Evolutionary conservation across 1,140 invertebrate genomes (phyloP).

Genomic region (Sweltsa coloradensis): DNA sequence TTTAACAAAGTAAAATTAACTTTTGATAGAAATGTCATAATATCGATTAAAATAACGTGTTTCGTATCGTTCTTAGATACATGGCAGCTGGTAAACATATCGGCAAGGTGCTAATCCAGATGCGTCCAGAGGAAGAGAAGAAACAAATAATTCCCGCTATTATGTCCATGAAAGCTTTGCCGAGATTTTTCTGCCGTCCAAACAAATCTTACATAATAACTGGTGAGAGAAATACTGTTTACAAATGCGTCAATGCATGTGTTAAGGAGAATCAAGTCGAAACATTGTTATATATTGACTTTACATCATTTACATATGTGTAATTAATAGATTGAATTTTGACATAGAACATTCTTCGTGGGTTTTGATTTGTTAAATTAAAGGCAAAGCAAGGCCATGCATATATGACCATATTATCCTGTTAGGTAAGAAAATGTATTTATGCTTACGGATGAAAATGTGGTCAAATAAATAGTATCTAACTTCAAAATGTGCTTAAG

Average conservation of each 20-base stretch:
- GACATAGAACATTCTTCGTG: not conserved
- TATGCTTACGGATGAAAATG: too few species aligned
- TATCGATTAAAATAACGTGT: not conserved
- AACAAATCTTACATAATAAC: slow-evolving; percentile 44
- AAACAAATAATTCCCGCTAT: slow-evolving; percentile 22
- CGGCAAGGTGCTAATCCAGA: slow-evolving; percentile 69
- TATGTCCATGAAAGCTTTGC: slow-evolving; percentile 32
- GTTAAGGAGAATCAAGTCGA: not conserved
- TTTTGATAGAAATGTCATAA: not conserved
- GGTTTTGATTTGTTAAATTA: too few species aligned
- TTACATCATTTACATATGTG: not conserved
- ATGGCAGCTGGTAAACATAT: slow-evolving; percentile 81
- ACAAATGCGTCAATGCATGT: not conserved
- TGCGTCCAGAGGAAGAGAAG: slow-evolving; percentile 36
- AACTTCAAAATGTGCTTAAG: too few species aligned
- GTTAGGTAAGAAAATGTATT: too few species aligned
- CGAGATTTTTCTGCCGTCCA: slow-evolving; percentile 38
- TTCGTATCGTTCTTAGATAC: slow-evolving; percentile 29
- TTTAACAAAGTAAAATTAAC: not conserved
- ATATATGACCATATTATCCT: too few species aligned
- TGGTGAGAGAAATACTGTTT: slow-evolving; percentile 17
- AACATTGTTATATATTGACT: not conserved
- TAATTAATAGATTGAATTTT: not conserved
- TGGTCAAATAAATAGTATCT: too few species aligned
- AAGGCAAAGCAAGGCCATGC: too few species aligned